These are phyloP conservation scores for Noctua janthe DNA, from an alignment of 2,888 invertebrate species.

Conservation along the genomic window DNA sequence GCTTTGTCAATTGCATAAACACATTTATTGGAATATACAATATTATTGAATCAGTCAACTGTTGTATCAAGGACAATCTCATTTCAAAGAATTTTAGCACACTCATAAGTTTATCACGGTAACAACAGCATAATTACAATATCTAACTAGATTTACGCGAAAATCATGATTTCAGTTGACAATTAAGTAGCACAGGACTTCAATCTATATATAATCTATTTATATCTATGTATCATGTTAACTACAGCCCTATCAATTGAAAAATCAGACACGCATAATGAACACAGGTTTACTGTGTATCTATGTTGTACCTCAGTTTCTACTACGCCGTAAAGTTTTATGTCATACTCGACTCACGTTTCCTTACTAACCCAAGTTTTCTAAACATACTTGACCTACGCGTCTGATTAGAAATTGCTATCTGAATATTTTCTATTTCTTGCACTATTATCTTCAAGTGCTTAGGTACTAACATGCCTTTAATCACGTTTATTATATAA, in stretches of 20 bases:
- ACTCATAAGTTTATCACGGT: background rate
- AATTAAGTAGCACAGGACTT: slow-evolving; percentile 13
- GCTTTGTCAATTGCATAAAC: background rate
- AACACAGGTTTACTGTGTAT: background rate
- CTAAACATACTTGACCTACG: slow-evolving; percentile 47
- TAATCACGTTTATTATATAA: slow-evolving; percentile 39
- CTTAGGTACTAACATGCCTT: slow-evolving; percentile 24
- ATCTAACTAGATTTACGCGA: background rate
- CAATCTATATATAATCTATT: slow-evolving; percentile 15
- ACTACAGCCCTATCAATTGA: slow-evolving; percentile 18
- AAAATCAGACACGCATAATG: slow-evolving; percentile 17
- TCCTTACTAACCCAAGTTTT: slow-evolving; percentile 32
- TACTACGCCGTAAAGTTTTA: slow-evolving; percentile 1
- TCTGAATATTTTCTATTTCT: slow-evolving; percentile 43
- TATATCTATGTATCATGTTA: background rate
- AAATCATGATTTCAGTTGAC: slow-evolving; percentile 19
- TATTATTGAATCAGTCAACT: background rate
- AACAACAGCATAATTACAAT: slow-evolving; percentile 4
- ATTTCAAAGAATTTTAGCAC: slow-evolving; percentile 3
- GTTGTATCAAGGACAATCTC: background rate
- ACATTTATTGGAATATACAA: background rate
- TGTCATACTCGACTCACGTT: slow-evolving; percentile 39
- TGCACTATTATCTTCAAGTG: slow-evolving; percentile 23
- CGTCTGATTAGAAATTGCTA: slow-evolving; percentile 32
- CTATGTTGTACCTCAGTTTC: background rate